Conservation (phyloP, 2,888 invertebrate genomes). For the Eurois occulta region DNA sequence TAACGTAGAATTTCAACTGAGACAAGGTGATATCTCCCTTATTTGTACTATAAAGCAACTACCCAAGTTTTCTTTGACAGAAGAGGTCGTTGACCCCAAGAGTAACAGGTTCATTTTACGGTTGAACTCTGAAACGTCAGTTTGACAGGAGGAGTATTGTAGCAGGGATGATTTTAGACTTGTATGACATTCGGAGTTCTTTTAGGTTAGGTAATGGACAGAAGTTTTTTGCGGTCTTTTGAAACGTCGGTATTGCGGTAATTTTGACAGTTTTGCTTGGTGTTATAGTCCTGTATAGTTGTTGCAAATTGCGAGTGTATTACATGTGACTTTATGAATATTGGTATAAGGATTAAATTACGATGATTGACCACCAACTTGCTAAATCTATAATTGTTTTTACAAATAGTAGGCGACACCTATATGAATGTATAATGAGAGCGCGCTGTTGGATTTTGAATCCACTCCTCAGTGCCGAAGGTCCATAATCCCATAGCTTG, state of each 20-base stretch:
- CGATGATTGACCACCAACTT: neutral
- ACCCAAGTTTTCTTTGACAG: slow-evolving; percentile 98
- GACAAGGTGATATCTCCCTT: slow-evolving; percentile 98
- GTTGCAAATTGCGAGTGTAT: neutral
- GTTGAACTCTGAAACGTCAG: slow-evolving; percentile 98
- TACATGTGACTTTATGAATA: neutral
- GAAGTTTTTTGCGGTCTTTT: slow-evolving; percentile 25
- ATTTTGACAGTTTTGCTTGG: neutral
- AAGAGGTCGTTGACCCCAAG: slow-evolving; percentile 99
- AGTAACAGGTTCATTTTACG: slow-evolving; percentile 98
- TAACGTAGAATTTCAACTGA: slow-evolving; percentile 96
- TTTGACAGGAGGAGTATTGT: slow-evolving; percentile 92
- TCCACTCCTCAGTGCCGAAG: neutral
- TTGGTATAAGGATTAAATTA: slow-evolving; percentile 8
- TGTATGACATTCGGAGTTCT: slow-evolving; percentile 84
- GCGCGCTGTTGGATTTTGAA: neutral
- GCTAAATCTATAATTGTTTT: neutral
- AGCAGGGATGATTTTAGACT: slow-evolving; percentile 79
- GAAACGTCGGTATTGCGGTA: neutral
- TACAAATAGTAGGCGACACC: neutral
- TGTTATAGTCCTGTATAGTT: neutral
- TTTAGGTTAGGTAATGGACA: slow-evolving; percentile 70
- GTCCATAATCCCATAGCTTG: neutral
- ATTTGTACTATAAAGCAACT: slow-evolving; percentile 96
- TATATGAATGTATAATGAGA: neutral